These are phyloP conservation scores for Diorhabda sublineata DNA, from an alignment of 1,140 invertebrate species.

Conservation along the genomic window DNA sequence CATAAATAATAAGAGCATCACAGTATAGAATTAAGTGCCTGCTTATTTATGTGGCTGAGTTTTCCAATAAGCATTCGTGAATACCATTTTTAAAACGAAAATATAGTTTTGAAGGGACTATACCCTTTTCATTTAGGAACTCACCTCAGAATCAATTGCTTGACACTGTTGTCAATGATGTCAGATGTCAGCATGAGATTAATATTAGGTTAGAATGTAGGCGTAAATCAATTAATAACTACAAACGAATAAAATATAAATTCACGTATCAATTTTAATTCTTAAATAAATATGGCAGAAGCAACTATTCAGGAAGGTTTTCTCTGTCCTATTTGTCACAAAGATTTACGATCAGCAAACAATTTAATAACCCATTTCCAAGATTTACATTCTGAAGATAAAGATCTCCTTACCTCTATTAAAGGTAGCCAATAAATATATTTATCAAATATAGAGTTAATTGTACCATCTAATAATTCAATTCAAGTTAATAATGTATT, in stretches of 20 bases:
- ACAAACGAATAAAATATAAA: not conserved
- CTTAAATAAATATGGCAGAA: slow-evolving; percentile 26
- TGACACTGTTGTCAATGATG: no score
- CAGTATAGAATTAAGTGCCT: no score
- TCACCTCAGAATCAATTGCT: no score
- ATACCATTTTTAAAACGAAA: no score
- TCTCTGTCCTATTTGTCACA: slow-evolving; percentile 89
- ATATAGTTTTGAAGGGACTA: no score
- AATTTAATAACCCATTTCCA: slow-evolving; percentile 86
- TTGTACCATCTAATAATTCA: not conserved
- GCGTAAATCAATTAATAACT: not conserved
- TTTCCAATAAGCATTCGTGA: no score
- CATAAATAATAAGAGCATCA: no score
- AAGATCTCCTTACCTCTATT: slow-evolving; percentile 83
- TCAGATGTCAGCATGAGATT: no score
- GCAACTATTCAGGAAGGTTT: slow-evolving; percentile 68
- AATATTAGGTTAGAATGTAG: not conserved
- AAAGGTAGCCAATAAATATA: slow-evolving; percentile 61
- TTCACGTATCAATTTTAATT: not conserved
- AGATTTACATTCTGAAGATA: slow-evolving; percentile 81
- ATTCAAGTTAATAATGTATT: slow-evolving; percentile 12
- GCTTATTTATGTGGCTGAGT: no score
- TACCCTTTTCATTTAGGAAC: no score
- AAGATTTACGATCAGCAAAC: slow-evolving; percentile 76
- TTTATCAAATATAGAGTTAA: slow-evolving; percentile 4